Percentiles rank a stretch among this genome's conserved stretches.
Evolutionary conservation across 2,888 invertebrate species (phyloP).

Genomic region (Nymphalis urticae): DNA sequence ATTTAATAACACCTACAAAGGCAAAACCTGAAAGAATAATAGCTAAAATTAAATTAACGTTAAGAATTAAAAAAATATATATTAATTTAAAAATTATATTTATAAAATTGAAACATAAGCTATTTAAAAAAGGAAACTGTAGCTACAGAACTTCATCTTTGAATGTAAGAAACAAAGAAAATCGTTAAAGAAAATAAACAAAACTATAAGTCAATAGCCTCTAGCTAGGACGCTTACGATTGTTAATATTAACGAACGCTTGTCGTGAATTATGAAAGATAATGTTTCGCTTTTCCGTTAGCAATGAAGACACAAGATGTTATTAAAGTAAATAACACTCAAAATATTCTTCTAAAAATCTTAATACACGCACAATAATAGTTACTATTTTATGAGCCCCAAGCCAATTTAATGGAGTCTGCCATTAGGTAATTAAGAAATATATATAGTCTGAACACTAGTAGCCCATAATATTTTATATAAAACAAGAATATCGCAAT

Average conservation of each 20-base stretch:
- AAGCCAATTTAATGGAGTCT: conserved; percentile 69
- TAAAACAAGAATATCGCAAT: conserved; percentile 33
- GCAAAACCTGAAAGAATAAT: conserved; percentile 51
- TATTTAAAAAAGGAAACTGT: conserved; percentile 2
- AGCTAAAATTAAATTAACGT: not conserved
- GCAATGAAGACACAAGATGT: not conserved
- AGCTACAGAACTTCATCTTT: not conserved
- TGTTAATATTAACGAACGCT: conserved; percentile 20
- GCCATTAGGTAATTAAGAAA: conserved; percentile 51
- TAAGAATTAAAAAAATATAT: not conserved
- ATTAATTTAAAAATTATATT: not conserved
- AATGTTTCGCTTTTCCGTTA: not conserved
- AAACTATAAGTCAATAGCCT: conserved; percentile 58
- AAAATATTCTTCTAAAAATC: not conserved
- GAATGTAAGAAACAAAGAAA: conserved; percentile 33
- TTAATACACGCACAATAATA: conserved; percentile 16
- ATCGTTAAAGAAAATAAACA: conserved; percentile 45
- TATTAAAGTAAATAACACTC: not conserved
- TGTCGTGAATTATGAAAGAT: conserved; percentile 1
- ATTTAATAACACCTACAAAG: conserved; percentile 48
- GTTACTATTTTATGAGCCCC: conserved; percentile 41
- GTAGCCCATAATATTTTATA: conserved; percentile 10
- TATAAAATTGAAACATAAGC: not conserved
- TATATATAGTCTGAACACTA: conserved; percentile 15
- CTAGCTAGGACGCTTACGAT: conserved; percentile 48